phyloP scores from a whole-genome alignment of 2,888 invertebrate genomes.

The Keiferia lycopersicella region DNA sequence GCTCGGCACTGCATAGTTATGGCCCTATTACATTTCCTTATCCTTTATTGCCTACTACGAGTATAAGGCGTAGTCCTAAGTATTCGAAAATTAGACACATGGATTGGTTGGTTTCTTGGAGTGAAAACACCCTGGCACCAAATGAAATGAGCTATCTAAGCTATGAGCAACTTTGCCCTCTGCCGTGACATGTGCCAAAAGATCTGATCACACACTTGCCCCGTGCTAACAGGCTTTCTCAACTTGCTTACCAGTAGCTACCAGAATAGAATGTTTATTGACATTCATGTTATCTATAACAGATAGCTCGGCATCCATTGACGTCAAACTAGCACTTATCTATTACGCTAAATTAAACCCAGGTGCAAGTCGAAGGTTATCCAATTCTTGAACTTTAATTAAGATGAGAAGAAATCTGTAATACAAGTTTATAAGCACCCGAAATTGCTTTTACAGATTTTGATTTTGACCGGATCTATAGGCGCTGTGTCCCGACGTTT shows the following conservation, averaged over 20 bases:
- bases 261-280: slow-evolving; percentile 41
- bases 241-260: slow-evolving; percentile 23
- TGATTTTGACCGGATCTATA: no score
- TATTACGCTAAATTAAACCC: slow-evolving; percentile 32
- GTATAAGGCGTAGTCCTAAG: no score
- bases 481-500: no score
- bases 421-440: no score
- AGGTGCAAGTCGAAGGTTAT: slow-evolving; percentile 43
- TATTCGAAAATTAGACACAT: no score
- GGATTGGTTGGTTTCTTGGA: no score
- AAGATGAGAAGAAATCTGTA: no score
- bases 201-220: slow-evolving; percentile 29
- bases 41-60: no score
- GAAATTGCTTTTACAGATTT: no score
- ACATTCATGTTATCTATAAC: slow-evolving; percentile 46
- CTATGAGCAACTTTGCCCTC: background rate
- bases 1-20: background rate
- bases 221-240: slow-evolving; percentile 24
- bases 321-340: slow-evolving; percentile 46
- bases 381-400: slow-evolving; percentile 36
- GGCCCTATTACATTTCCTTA: no score
- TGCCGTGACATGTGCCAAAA: background rate
- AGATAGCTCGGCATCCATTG: slow-evolving; percentile 45
- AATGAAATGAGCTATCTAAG: background rate
- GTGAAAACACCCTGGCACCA: no score